Base-by-base conservation (phyloP, 2,113 vertebrate genomes). In the Notechis scutatus region DNA sequence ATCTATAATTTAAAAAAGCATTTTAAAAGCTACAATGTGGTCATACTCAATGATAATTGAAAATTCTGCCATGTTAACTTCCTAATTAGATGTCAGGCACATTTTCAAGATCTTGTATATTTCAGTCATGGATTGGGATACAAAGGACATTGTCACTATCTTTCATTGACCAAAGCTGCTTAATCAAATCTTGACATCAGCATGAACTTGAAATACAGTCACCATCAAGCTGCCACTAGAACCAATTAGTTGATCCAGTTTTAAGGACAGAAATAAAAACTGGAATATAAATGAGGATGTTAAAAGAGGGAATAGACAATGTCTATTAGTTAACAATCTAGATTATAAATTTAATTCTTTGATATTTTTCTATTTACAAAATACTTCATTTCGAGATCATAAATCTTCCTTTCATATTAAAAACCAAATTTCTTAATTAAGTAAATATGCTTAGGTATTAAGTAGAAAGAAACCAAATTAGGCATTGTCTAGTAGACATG, bases 341-440 rank as follows among this genome's bases (percentile, higher is more conserved):
- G 88, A 26, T 91, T 91, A 21, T 88, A 94, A 92, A 95, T 91
- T 42, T 93, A 94, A 91, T 9, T 88, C 85, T 93, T 42, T 50
- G 81, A 0, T 90, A 95, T 90, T 4, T 64, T 26, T 10, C n/a
- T 94, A 94, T 95, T 96, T 96, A 96, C 89, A 93, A 90, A 93
- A 89, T 39, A 87, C 4, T 95, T 96, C 24, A 95, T 96, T 97
- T 96, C 94, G 91, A 95, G 91, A 92, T 87, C 7, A 29, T 29
- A 94, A 91, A 69, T 96, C 91, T 95, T 88, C 52, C 94, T 93
- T 96, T 97, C 96, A 96, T 94, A 91, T 90, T 92, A 69, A 42
- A 26, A 29, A 92, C 52, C 29, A 54, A 85, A 90, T 94, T 95
- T 95, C 93, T 96, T 93, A 95, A 94, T 88, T 55, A 91, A 94